phyloP scores from a whole-genome alignment of 2,888 invertebrate genomes.

The Eudemis profundana region DNA sequence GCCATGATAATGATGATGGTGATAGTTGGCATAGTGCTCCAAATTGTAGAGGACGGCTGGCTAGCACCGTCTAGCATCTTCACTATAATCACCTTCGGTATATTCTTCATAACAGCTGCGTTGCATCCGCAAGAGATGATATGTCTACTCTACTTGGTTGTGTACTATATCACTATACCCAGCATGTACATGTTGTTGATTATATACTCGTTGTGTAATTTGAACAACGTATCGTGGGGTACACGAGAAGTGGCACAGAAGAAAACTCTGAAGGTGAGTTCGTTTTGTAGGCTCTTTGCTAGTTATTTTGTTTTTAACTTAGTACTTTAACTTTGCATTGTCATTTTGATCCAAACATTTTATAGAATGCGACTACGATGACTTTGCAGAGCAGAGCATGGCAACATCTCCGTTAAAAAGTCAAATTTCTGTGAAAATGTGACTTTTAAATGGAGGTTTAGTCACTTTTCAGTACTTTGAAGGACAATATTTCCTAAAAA shows the following conservation, averaged over 20 bases:
- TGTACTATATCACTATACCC: constrained; percentile 95
- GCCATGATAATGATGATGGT: constrained; percentile 95
- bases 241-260: constrained; percentile 91
- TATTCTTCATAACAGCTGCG: constrained; percentile 87
- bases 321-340: too few relatives aligned
- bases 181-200: constrained; percentile 97
- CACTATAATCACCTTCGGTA: constrained; percentile 89
- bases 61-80: constrained; percentile 94
- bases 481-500: too few relatives aligned
- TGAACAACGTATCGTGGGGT: constrained; percentile 98
- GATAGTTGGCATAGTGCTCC: constrained; percentile 91
- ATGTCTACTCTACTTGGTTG: constrained; percentile 90
- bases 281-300: background rate
- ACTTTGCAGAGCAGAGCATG: too few relatives aligned
- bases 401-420: too few relatives aligned
- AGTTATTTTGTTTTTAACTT: too few relatives aligned
- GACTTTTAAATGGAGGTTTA: too few relatives aligned
- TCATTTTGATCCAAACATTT: too few relatives aligned
- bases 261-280: constrained; percentile 70
- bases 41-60: constrained; percentile 91
- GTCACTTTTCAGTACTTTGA: too few relatives aligned
- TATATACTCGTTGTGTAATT: constrained; percentile 96
- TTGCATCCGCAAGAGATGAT: constrained; percentile 92
- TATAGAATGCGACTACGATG: too few relatives aligned
- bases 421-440: too few relatives aligned